These are phyloP conservation scores for Pseudochirops corinnae DNA, from an alignment of 2,797 vertebrate genomes.

Conservation along the genomic window DNA sequence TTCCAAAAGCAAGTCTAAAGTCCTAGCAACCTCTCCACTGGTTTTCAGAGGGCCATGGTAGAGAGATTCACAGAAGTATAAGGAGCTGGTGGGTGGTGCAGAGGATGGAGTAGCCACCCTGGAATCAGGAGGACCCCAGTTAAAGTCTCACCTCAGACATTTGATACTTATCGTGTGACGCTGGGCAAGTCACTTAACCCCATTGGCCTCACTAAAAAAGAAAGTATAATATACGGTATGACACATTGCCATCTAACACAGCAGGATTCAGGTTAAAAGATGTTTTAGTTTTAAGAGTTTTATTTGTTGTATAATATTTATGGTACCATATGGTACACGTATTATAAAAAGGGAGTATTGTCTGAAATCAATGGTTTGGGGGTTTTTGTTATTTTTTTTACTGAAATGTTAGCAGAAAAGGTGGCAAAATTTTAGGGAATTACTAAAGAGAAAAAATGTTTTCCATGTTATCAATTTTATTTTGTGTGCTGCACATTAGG, in stretches of 20 bases:
- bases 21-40: background rate
- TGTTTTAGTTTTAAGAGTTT: background rate
- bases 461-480: background rate
- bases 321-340: background rate
- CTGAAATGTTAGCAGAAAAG: background rate
- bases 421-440: background rate
- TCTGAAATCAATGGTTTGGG: background rate
- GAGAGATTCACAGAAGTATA: background rate
- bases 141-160: no score
- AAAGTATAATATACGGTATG: background rate
- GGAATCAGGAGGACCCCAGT: no score
- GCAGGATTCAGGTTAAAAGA: background rate
- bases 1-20: background rate
- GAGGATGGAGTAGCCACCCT: no score
- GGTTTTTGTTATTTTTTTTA: background rate
- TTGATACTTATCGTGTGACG: no score
- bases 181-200: no score
- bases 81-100: no score
- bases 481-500: background rate
- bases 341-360: background rate
- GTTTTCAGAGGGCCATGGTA: background rate
- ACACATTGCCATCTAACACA: background rate
- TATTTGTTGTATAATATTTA: background rate
- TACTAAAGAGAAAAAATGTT: background rate
- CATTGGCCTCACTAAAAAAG: no score